Evolutionary conservation across 1,140 invertebrate genomes (phyloP).

Genomic region (Drosophila melanogaster): DNA sequence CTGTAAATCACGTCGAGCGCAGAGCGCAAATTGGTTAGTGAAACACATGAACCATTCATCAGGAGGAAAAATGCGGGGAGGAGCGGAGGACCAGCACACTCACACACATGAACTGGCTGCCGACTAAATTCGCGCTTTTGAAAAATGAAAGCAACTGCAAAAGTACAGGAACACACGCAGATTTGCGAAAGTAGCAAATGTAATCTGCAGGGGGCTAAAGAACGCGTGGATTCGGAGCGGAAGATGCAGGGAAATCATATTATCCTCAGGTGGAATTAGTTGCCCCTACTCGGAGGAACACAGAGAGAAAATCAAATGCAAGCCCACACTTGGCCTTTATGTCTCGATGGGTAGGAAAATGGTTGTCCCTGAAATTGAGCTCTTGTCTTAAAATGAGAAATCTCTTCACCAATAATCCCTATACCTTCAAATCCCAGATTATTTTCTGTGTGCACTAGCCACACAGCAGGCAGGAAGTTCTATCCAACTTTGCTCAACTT

Average conservation of each 20-base stretch:
- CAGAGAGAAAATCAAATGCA: conserved; percentile 6
- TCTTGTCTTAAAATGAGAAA: not conserved
- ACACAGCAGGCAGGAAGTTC: conserved; percentile 29
- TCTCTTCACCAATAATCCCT: not conserved
- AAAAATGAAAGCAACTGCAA: conserved; percentile 61
- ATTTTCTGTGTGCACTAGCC: conserved; percentile 21
- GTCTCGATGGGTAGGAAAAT: no score
- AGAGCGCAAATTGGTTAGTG: conserved; percentile 78
- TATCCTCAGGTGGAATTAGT: conserved; percentile 51
- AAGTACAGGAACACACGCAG: conserved; percentile 35
- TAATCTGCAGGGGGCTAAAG: conserved; percentile 50
- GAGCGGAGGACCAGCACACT: not conserved
- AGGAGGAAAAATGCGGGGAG: not conserved
- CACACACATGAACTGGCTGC: conserved; percentile 32
- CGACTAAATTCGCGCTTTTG: conserved; percentile 64
- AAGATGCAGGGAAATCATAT: conserved; percentile 41
- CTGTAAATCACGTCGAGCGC: conserved; percentile 78
- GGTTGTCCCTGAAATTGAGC: no score
- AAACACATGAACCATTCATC: conserved; percentile 60
- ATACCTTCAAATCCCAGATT: not conserved
- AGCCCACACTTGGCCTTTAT: no score
- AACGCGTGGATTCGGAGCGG: not conserved
- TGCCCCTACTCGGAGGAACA: not conserved
- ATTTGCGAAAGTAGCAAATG: conserved; percentile 53
- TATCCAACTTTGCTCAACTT: conserved; percentile 7